Percentiles rank a stretch among this genome's conserved stretches.
Conservation (phyloP, 37 sponge, comb jelly and placozoan species). For the Geodia barretti region DNA sequence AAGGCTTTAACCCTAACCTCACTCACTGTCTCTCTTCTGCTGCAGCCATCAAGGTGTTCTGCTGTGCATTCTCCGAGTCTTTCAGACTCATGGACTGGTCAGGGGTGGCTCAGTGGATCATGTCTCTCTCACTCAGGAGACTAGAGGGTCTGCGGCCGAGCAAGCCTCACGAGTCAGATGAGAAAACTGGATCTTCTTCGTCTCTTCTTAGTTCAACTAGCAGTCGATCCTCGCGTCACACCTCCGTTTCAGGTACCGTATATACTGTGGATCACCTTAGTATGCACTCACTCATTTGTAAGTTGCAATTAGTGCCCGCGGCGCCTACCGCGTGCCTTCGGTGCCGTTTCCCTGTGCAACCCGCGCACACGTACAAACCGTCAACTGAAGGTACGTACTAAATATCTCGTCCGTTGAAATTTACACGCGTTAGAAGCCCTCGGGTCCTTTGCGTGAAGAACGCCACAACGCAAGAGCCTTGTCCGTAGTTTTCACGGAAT, state of each 20-base stretch:
- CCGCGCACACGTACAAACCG: no score
- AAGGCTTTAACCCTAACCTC: no score
- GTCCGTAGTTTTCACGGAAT: not conserved
- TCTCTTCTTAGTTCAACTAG: not conserved
- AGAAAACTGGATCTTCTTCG: not conserved
- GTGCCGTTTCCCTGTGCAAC: no score
- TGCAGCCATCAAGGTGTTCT: conserved; percentile 44
- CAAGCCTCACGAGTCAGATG: not conserved
- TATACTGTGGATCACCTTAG: not conserved
- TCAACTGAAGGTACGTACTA: no score
- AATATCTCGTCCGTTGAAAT: no score
- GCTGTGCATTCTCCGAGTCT: conserved; percentile 25
- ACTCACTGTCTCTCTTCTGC: not conserved
- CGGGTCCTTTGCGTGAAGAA: no score
- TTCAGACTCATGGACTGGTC: conserved; percentile 34
- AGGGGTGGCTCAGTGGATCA: conserved; percentile 27
- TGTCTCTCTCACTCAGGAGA: conserved; percentile 22
- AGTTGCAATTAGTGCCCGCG: no score
- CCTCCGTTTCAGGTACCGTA: not conserved
- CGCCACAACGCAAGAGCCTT: no score
- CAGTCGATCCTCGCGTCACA: not conserved
- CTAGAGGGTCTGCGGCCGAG: not conserved
- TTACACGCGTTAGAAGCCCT: no score
- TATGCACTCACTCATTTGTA: no score
- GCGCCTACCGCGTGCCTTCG: no score